phyloP scores from a whole-genome alignment of 2,888 invertebrate species.

The Podotricha telesiphe region DNA sequence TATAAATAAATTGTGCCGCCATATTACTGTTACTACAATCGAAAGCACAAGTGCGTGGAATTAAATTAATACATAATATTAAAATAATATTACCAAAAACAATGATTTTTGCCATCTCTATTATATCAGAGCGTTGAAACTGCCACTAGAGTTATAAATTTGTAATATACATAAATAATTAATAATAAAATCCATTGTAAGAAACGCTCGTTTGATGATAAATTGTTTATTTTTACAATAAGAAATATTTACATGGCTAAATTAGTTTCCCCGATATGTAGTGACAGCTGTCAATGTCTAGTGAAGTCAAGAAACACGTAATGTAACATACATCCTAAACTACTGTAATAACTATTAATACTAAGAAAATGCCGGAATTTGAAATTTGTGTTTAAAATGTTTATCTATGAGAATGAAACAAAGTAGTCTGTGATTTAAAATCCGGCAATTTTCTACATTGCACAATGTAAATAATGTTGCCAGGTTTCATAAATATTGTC shows the following conservation, averaged over 20 bases:
- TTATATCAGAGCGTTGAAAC: slow-evolving; percentile 73
- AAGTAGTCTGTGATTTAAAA: slow-evolving; percentile 13
- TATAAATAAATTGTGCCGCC: background rate
- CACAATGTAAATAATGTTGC: slow-evolving; percentile 22
- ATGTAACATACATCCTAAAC: slow-evolving; percentile 10
- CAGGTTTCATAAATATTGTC: slow-evolving; percentile 4
- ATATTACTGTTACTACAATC: slow-evolving; percentile 12
- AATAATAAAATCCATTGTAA: slow-evolving; percentile 59
- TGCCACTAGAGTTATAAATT: slow-evolving; percentile 78
- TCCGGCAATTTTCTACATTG: slow-evolving; percentile 6
- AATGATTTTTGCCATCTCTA: slow-evolving; percentile 57
- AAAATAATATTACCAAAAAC: slow-evolving; percentile 19
- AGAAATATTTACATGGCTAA: slow-evolving; percentile 44
- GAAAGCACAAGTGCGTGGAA: slow-evolving; percentile 22
- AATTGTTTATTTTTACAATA: slow-evolving; percentile 64
- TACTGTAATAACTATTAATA: background rate
- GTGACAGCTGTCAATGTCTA: slow-evolving; percentile 28
- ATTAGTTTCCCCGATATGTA: slow-evolving; percentile 26
- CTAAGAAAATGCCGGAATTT: slow-evolving; percentile 19
- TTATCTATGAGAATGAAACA: background rate
- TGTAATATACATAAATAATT: slow-evolving; percentile 69
- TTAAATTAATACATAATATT: slow-evolving; percentile 20
- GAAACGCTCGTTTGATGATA: slow-evolving; percentile 64
- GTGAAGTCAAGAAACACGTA: slow-evolving; percentile 1
- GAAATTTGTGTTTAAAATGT: slow-evolving; percentile 11